These are phyloP conservation scores for Spheniscus humboldti DNA, from an alignment of 2,797 vertebrate species.

Conservation along the genomic window DNA sequence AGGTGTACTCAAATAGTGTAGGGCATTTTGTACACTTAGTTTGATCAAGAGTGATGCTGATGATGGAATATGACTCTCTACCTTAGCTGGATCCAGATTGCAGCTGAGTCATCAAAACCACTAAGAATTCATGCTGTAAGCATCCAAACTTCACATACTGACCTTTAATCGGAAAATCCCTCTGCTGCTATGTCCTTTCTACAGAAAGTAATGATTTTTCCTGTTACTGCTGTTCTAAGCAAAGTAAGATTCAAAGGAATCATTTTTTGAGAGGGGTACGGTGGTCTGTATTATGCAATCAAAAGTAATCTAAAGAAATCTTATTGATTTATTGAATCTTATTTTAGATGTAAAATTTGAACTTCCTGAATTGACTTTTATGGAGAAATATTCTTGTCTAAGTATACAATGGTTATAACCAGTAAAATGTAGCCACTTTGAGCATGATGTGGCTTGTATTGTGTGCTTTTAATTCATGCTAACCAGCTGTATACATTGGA, in stretches of 20 bases:
- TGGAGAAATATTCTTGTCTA: neutral
- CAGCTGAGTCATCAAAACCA: neutral
- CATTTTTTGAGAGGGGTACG: neutral
- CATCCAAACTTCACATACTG: neutral
- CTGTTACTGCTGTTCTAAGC: neutral
- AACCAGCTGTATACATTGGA: neutral
- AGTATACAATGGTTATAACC: neutral
- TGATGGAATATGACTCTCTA: neutral
- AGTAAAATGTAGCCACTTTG: neutral
- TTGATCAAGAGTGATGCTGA: neutral
- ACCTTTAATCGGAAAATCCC: neutral
- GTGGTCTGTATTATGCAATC: neutral
- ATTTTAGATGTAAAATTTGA: neutral
- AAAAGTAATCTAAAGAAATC: neutral
- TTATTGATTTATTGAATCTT: neutral
- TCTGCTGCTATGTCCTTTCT: neutral
- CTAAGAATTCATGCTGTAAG: neutral
- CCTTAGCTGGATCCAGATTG: neutral
- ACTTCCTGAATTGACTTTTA: neutral
- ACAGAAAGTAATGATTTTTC: neutral
- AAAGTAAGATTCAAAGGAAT: neutral
- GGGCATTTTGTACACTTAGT: neutral
- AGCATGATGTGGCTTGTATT: neutral
- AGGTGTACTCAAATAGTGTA: neutral
- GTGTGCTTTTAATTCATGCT: neutral